Conservation (phyloP, 2,113 vertebrate genomes). For the Callaeas wilsoni region DNA sequence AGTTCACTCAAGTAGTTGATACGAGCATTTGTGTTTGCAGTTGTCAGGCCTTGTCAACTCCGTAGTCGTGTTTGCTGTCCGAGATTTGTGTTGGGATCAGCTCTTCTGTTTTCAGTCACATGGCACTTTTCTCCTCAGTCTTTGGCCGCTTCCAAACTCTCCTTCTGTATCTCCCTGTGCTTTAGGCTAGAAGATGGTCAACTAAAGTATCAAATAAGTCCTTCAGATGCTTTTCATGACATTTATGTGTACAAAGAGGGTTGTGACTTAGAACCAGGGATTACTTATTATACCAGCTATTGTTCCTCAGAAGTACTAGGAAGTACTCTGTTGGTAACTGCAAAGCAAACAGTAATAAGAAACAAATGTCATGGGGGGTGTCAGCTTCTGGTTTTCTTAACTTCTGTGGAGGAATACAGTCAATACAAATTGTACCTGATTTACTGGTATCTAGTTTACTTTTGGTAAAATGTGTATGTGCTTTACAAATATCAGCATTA, state of each 20-base stretch:
- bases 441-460: neutral
- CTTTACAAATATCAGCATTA: neutral
- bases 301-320: neutral
- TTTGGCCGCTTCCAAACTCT: neutral
- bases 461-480: neutral
- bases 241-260: neutral
- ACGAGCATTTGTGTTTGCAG: neutral
- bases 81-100: neutral
- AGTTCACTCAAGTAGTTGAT: neutral
- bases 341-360: neutral
- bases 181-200: neutral
- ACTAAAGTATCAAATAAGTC: neutral
- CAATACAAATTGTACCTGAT: neutral
- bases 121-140: neutral
- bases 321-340: neutral
- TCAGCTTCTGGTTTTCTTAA: neutral
- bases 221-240: neutral
- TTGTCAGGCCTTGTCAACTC: neutral
- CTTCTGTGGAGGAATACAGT: neutral
- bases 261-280: neutral
- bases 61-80: rapidly evolving
- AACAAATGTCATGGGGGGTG: neutral
- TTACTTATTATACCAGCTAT: neutral
- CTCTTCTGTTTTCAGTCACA: neutral
- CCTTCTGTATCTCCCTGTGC: neutral